phyloP scores from a whole-genome alignment of 2,888 invertebrate species.

The Pristionchus maxplancki region DNA sequence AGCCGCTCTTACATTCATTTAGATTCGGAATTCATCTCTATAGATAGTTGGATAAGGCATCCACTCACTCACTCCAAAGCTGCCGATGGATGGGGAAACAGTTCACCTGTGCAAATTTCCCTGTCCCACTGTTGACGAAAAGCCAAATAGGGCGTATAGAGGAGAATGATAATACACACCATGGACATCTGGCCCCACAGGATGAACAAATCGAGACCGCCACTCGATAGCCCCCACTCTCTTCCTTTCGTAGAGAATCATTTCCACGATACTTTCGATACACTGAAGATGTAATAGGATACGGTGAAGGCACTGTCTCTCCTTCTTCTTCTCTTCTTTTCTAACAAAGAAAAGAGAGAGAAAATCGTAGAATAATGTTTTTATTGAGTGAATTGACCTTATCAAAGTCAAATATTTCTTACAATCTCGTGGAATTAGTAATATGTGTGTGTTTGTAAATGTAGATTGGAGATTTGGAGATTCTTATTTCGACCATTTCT shows the following conservation, averaged over 20 bases:
- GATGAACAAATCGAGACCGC: neutral
- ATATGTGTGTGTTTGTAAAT: neutral
- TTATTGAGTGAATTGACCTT: neutral
- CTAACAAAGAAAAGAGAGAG: neutral
- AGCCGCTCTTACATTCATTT: too few relatives aligned
- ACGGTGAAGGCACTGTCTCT: neutral
- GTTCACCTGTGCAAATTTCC: slow-evolving; percentile 40
- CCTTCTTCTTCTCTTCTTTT: neutral
- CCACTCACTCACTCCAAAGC: neutral
- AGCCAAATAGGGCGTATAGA: neutral
- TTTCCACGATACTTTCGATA: neutral
- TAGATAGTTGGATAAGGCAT: neutral
- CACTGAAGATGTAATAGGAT: neutral
- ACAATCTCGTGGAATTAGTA: neutral
- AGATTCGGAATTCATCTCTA: neutral
- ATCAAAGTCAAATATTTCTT: neutral
- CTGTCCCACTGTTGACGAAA: neutral
- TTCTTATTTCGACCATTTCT: slow-evolving; percentile 64
- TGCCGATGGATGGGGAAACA: neutral
- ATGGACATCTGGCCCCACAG: slow-evolving; percentile 41
- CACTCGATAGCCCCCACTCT: neutral
- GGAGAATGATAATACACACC: neutral
- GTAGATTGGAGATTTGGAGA: neutral
- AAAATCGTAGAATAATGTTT: neutral
- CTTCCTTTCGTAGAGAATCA: neutral